Conservation (phyloP, 2,888 invertebrate genomes). For the Pelosia muscerda region DNA sequence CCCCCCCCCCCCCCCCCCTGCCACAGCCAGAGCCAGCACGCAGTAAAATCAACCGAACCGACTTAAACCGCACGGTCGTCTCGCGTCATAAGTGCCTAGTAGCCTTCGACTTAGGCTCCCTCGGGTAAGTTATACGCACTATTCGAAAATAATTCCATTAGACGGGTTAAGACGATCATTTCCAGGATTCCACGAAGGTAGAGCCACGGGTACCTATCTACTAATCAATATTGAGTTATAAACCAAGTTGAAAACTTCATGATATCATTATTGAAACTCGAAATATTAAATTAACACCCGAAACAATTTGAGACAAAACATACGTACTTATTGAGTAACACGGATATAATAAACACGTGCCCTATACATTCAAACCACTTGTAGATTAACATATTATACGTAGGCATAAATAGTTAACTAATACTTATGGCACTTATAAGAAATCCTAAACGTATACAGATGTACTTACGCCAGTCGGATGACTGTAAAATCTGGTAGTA, state of each 20-base stretch:
- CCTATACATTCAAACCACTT: conserved; percentile 43
- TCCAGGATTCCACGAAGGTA: too few relatives aligned
- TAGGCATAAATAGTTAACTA: conserved; percentile 45
- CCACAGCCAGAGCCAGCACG: too few relatives aligned
- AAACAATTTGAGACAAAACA: conserved; percentile 36
- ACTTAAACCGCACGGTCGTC: too few relatives aligned
- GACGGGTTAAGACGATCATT: too few relatives aligned
- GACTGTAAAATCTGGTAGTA: conserved; percentile 76
- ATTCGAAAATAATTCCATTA: too few relatives aligned
- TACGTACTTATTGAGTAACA: conserved; percentile 43
- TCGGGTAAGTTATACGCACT: too few relatives aligned
- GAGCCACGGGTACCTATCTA: too few relatives aligned
- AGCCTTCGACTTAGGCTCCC: too few relatives aligned
- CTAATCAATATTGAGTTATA: neutral
- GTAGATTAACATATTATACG: conserved; percentile 31
- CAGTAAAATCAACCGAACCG: too few relatives aligned
- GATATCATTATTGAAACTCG: conserved; percentile 15
- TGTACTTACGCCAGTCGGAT: conserved; percentile 53
- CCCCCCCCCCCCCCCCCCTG: too few relatives aligned
- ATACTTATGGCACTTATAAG: conserved; percentile 44
- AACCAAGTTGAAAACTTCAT: conserved; percentile 11
- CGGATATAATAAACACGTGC: conserved; percentile 55
- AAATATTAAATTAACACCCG: conserved; percentile 19
- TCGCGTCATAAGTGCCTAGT: too few relatives aligned
- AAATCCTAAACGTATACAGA: conserved; percentile 52